A percentile compares a stretch with the other conserved stretches of the same genome.
phyloP scores from a whole-genome alignment of 2,888 invertebrate genomes.

The Cephus spinipes region DNA sequence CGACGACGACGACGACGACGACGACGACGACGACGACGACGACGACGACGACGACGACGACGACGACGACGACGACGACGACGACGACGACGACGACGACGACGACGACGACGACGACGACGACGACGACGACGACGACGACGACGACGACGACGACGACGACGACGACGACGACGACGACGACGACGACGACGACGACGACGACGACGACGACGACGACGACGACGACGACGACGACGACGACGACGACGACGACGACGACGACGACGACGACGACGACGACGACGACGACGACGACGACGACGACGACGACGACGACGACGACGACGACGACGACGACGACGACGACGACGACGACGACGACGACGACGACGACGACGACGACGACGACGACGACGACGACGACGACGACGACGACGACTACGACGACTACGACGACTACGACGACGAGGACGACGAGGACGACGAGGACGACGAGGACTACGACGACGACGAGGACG shows the following conservation, averaged over 20 bases:
- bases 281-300: slow-evolving; percentile 1
- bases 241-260: not conserved
- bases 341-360: not conserved
- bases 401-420: too few species aligned
- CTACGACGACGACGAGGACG: too few species aligned
- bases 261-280: not conserved
- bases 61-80: not conserved
- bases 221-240: slow-evolving; percentile 2
- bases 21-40: not conserved
- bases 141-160: not conserved
- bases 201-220: not conserved
- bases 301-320: not conserved
- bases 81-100: not conserved
- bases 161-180: not conserved
- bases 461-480: too few species aligned
- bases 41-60: not conserved
- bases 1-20: not conserved
- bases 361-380: not conserved
- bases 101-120: not conserved
- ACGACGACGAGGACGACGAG: too few species aligned
- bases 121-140: not conserved
- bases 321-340: not conserved
- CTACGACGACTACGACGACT: too few species aligned
- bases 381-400: not conserved
- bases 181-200: not conserved